Conservation (phyloP, 30 jellyfish, hydroid and myxozoan species). For the Turritopsis rubra region DNA sequence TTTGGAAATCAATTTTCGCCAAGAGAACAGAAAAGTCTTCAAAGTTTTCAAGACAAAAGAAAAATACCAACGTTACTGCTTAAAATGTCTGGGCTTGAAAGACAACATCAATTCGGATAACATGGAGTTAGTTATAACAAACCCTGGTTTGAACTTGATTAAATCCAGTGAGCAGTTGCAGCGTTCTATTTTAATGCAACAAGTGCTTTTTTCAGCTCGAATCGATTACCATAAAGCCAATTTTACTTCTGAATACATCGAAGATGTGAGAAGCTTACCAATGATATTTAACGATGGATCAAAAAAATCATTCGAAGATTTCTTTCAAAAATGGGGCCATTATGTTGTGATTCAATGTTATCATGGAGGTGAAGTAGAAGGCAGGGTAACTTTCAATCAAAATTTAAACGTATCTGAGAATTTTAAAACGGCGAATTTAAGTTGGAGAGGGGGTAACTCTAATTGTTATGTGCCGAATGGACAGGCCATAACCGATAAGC, state of each 20-base stretch:
- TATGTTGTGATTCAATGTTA: not conserved
- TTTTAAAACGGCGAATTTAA: not conserved
- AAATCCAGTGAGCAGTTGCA: not conserved
- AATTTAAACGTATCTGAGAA: not conserved
- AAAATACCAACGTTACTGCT: not conserved
- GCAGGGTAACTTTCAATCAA: not conserved
- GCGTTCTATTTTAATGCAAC: not conserved
- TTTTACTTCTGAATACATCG: not conserved
- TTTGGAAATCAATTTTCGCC: not conserved
- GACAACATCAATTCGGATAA: not conserved
- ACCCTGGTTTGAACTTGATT: not conserved
- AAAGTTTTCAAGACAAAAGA: not conserved
- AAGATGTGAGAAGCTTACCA: not conserved
- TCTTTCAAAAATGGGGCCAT: not conserved
- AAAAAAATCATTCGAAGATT: not conserved
- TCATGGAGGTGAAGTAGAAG: not conserved
- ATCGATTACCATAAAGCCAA: not conserved
- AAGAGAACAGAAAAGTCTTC: not conserved
- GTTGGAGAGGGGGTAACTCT: not conserved
- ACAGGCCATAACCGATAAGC: not conserved
- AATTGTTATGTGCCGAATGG: not conserved
- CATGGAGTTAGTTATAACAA: not conserved
- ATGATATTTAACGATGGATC: not conserved
- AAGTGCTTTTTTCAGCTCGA: not conserved
- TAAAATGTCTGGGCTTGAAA: not conserved